Evolutionary conservation across 2,888 invertebrate species (phyloP).

Genomic region (Chymomyza fuscimana): DNA sequence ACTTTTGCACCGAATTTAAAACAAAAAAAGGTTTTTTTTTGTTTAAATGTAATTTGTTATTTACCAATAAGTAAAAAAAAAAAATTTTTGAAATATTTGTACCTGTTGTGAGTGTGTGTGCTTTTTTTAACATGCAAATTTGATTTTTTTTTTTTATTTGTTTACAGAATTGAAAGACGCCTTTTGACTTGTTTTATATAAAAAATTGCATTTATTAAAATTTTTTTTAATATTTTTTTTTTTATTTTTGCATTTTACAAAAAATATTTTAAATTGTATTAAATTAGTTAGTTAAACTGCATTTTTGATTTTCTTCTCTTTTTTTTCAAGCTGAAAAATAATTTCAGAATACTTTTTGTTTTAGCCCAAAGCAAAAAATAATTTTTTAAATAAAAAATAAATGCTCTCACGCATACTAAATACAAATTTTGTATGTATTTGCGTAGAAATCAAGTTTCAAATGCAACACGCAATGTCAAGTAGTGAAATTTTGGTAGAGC

Average conservation of each 20-base stretch:
- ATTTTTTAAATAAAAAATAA: constrained; percentile 32
- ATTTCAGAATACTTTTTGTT: constrained; percentile 34
- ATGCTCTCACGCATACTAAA: constrained; percentile 34
- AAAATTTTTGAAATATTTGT: constrained; percentile 13
- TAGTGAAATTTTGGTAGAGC: constrained; percentile 14
- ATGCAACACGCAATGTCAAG: constrained; percentile 32
- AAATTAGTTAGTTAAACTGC: constrained; percentile 53
- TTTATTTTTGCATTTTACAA: constrained; percentile 23
- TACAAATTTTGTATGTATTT: background rate
- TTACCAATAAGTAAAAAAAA: constrained; percentile 12
- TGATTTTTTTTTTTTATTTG: constrained; percentile 21
- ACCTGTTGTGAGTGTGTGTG: background rate
- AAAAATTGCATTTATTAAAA: constrained; percentile 30
- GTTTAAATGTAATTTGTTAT: constrained; percentile 10
- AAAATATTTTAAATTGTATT: constrained; percentile 37
- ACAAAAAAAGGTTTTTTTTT: constrained; percentile 6
- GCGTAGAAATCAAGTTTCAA: background rate
- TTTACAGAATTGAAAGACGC: constrained; percentile 59
- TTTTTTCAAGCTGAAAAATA: constrained; percentile 17
- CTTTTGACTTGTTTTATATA: constrained; percentile 61
- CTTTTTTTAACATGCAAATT: constrained; percentile 30
- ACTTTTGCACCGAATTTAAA: constrained; percentile 41
- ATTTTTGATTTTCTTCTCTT: constrained; percentile 31
- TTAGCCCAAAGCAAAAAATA: constrained; percentile 16
- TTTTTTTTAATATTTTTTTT: constrained; percentile 24